Evolutionary conservation across 2,797 vertebrate genomes (phyloP).

Genomic region (Chelidonichthys spinosus): DNA sequence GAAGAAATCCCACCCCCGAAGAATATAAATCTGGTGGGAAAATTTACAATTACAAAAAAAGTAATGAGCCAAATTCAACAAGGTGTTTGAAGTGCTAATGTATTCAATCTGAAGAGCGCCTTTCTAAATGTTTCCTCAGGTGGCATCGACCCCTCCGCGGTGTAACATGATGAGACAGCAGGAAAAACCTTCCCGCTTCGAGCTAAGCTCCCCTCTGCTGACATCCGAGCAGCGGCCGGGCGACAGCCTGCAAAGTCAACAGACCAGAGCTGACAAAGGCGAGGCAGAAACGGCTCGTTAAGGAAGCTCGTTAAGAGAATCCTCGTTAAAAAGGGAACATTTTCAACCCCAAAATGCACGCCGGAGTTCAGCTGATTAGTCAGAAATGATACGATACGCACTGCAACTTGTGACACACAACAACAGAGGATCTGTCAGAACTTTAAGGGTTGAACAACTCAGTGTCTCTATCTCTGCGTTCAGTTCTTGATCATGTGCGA

Average conservation of each 20-base stretch:
- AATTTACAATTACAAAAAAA: too few relatives aligned
- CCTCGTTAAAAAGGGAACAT: slow-evolving; percentile 9
- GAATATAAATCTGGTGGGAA: not conserved
- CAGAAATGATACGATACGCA: slow-evolving; percentile 1
- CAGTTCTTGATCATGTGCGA: slow-evolving; percentile 7
- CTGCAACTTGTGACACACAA: not conserved
- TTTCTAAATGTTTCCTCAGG: slow-evolving; percentile 17
- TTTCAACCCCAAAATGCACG: not conserved
- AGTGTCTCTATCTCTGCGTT: not conserved
- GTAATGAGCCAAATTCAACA: not conserved
- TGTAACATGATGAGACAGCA: slow-evolving; percentile 35
- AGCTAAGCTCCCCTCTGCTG: slow-evolving; percentile 26
- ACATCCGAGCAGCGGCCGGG: slow-evolving; percentile 43
- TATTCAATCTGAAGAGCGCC: slow-evolving; percentile 5
- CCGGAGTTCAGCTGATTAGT: slow-evolving; percentile 22
- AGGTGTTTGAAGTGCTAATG: not conserved
- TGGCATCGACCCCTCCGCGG: slow-evolving; percentile 12
- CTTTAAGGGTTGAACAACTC: slow-evolving; percentile 15
- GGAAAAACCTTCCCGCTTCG: slow-evolving; percentile 18
- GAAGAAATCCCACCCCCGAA: not conserved
- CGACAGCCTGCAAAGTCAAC: slow-evolving; percentile 31
- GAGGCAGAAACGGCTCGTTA: slow-evolving; percentile 30
- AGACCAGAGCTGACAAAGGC: not conserved
- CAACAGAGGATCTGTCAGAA: not conserved
- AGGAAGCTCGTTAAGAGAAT: slow-evolving; percentile 23